Evolutionary conservation across 2,797 vertebrate genomes (phyloP).

Genomic region (Peromyscus eremicus): DNA sequence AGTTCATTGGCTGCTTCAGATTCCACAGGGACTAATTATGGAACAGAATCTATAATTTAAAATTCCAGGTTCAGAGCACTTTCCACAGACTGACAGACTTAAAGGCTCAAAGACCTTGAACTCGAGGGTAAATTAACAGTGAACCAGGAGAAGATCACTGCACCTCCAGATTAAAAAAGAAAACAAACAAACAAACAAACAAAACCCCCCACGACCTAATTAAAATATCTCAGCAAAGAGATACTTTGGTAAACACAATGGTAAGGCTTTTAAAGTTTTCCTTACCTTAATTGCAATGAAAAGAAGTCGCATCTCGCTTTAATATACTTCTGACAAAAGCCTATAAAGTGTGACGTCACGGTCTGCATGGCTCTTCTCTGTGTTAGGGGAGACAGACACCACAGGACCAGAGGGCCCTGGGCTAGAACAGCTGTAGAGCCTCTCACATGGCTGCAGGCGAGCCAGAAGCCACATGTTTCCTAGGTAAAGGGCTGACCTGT

Average conservation of each 20-base stretch:
- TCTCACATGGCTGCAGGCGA: slow-evolving; percentile 82
- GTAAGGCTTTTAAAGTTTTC: background rate
- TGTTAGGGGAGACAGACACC: background rate
- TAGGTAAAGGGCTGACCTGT: slow-evolving; percentile 87
- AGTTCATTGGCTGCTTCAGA: background rate
- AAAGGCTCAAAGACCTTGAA: slow-evolving; percentile 1
- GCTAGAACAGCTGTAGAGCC: background rate
- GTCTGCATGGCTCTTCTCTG: background rate
- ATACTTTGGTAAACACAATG: background rate
- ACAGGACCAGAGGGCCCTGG: background rate
- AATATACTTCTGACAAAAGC: background rate
- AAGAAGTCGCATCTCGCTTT: background rate
- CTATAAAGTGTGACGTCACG: background rate
- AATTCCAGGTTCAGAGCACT: slow-evolving; percentile 18
- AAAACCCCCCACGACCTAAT: background rate
- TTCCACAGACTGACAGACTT: background rate
- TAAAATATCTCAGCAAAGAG: background rate
- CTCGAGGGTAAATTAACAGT: slow-evolving; percentile 22
- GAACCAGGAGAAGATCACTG: background rate
- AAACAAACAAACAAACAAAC: background rate
- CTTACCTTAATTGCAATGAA: background rate
- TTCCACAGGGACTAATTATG: background rate
- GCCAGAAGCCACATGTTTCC: background rate
- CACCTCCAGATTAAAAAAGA: background rate
- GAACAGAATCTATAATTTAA: background rate